Conservation (phyloP, 2,113 vertebrate species). For the Bambusicola thoracicus region DNA sequence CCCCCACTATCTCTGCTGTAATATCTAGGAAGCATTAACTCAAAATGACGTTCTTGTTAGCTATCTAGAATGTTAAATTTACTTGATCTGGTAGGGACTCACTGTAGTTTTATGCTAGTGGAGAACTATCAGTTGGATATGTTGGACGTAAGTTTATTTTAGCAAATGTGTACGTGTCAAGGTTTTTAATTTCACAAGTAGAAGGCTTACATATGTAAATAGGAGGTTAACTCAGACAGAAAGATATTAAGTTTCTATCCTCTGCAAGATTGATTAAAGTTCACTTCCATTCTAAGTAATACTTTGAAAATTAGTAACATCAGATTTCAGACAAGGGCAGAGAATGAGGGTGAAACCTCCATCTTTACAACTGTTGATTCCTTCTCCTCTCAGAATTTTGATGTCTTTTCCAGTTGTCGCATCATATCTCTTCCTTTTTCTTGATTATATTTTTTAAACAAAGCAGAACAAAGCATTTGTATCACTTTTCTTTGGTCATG, state of each 20-base stretch:
- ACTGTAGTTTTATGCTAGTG: background rate
- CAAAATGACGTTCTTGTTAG: background rate
- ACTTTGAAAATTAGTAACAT: background rate
- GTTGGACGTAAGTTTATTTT: background rate
- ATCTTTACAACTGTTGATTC: background rate
- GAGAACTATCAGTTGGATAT: background rate
- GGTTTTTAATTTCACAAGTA: background rate
- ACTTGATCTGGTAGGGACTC: background rate
- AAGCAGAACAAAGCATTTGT: background rate
- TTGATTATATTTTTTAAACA: background rate
- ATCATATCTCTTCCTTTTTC: background rate
- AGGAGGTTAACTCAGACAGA: background rate
- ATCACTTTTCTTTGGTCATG: rapidly evolving
- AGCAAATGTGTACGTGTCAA: background rate
- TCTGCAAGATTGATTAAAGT: background rate
- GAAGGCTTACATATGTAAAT: background rate
- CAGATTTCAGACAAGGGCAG: background rate
- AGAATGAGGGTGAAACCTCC: background rate
- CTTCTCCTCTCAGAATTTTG: background rate
- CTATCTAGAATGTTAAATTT: background rate
- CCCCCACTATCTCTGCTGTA: background rate
- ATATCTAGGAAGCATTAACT: constrained; percentile 15
- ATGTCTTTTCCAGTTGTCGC: background rate
- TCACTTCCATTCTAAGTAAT: background rate
- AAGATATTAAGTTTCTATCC: background rate